Evolutionary conservation across 2,797 vertebrate genomes (phyloP).

Genomic region (Epinephelus coioides): DNA sequence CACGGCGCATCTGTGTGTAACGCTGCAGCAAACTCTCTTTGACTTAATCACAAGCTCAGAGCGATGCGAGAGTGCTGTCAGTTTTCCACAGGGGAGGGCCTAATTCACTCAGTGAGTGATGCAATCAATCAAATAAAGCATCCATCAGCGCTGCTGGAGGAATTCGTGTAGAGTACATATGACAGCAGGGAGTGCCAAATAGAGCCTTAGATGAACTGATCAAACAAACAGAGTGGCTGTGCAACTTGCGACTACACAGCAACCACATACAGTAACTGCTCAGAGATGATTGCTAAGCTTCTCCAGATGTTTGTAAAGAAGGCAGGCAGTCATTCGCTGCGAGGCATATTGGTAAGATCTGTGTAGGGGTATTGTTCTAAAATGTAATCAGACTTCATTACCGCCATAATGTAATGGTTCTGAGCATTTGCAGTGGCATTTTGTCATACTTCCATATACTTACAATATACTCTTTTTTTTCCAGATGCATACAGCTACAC

Average conservation of each 20-base stretch:
- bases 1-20: conserved; percentile 53
- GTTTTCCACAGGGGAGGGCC: conserved; percentile 83
- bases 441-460: conserved; percentile 6
- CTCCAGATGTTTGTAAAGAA: conserved; percentile 66
- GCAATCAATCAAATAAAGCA: conserved; percentile 85
- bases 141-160: conserved; percentile 79
- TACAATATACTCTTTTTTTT: conserved; percentile 55
- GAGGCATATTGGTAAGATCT: conserved; percentile 43
- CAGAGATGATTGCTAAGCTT: conserved; percentile 68
- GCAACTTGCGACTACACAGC: conserved; percentile 59
- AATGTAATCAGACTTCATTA: conserved; percentile 54
- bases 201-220: conserved; percentile 71
- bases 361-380: conserved; percentile 56
- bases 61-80: conserved; percentile 82
- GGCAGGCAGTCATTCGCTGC: conserved; percentile 37
- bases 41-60: conserved; percentile 82
- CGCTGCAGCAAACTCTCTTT: conserved; percentile 71
- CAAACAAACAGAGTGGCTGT: conserved; percentile 71
- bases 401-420: conserved; percentile 24
- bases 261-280: conserved; percentile 64
- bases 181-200: conserved; percentile 77
- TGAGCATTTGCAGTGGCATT: conserved; percentile 10
- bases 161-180: conserved; percentile 79
- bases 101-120: conserved; percentile 86
- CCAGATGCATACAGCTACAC: conserved; percentile 95